Percentiles rank a stretch among this genome's conserved stretches.
Evolutionary conservation across 2,888 invertebrate genomes (phyloP).

Genomic region (Tanypteryx hageni): DNA sequence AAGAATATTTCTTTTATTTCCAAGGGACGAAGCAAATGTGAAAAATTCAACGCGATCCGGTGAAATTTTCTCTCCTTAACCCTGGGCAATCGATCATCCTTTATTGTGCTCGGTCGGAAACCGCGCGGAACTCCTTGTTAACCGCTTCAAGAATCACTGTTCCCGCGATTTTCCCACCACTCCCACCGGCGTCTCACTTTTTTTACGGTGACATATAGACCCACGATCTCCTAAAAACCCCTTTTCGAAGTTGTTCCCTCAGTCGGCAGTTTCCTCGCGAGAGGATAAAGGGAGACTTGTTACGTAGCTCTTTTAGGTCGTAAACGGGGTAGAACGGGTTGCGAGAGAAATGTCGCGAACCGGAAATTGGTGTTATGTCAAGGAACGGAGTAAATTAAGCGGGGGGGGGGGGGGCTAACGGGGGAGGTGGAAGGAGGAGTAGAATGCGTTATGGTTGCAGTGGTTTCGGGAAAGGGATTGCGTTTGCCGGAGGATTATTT

Average conservation of each 20-base stretch:
- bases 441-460: too few relatives aligned
- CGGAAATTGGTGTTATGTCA: slow-evolving; percentile 32
- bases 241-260: background rate
- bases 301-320: background rate
- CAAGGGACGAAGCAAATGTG: too few relatives aligned
- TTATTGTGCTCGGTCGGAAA: background rate
- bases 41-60: too few relatives aligned
- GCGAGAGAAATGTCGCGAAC: slow-evolving; percentile 22
- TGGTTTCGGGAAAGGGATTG: too few relatives aligned
- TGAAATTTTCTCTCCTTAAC: too few relatives aligned
- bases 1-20: too few relatives aligned
- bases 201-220: background rate
- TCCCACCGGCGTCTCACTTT: background rate
- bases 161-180: background rate
- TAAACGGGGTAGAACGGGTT: background rate
- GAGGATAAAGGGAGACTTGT: background rate
- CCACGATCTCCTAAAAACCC: background rate
- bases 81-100: background rate
- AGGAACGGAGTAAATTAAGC: slow-evolving; percentile 29
- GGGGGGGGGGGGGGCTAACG: background rate
- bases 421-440: background rate
- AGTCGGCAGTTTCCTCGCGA: background rate
- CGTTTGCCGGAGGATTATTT: background rate
- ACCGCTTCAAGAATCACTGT: background rate
- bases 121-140: background rate